phyloP scores from a whole-genome alignment of 2,888 invertebrate species.

The Sipunculus nudus region DNA sequence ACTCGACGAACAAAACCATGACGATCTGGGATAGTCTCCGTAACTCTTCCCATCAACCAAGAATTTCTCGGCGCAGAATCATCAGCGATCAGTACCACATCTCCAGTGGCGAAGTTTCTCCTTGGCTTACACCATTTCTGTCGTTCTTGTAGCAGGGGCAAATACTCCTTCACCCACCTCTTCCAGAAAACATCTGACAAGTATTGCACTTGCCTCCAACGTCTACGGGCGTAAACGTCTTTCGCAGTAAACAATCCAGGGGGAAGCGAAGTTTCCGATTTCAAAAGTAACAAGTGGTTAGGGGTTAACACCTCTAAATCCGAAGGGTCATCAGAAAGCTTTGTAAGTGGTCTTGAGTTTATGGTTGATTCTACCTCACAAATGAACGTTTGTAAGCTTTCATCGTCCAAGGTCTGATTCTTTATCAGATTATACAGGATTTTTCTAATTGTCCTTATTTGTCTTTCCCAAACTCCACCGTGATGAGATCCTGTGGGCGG shows the following conservation, averaged over 20 bases:
- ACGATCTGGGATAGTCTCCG: constrained; percentile 1
- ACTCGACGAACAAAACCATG: not conserved
- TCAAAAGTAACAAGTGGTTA: not conserved
- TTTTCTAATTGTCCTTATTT: constrained; percentile 1
- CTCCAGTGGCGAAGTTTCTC: constrained; percentile 9
- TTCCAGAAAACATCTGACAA: constrained; percentile 25
- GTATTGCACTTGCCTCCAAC: constrained; percentile 32
- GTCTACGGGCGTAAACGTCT: constrained; percentile 20
- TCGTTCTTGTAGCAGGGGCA: constrained; percentile 15
- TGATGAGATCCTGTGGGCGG: constrained; percentile 5
- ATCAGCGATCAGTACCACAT: constrained; percentile 20
- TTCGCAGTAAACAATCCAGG: constrained; percentile 19
- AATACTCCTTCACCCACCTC: constrained; percentile 23
- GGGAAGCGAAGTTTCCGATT: constrained; percentile 3
- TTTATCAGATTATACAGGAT: not conserved
- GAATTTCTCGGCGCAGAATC: constrained; percentile 20
- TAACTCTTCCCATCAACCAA: constrained; percentile 13
- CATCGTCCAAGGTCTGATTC: not conserved
- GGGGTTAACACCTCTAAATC: not conserved
- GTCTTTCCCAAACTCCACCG: constrained; percentile 4
- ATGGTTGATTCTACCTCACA: constrained; percentile 4
- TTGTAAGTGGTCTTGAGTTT: not conserved
- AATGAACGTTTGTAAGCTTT: not conserved
- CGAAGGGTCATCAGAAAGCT: not conserved
- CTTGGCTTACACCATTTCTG: constrained; percentile 8